These are phyloP conservation scores for Gonioctena quinquepunctata DNA, from an alignment of 1,140 invertebrate species.

Conservation along the genomic window DNA sequence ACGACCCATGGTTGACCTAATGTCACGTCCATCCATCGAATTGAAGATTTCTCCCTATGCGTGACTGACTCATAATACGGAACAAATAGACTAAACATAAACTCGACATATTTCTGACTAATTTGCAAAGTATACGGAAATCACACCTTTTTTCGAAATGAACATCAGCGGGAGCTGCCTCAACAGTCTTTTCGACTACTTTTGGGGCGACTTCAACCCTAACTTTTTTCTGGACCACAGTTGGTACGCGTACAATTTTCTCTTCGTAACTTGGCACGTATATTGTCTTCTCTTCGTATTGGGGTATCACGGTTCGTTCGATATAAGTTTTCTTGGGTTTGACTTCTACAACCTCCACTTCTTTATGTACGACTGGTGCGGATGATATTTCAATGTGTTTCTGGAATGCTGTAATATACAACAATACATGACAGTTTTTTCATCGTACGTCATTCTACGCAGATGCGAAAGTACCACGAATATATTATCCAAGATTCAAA, in stretches of 20 bases:
- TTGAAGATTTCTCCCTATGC: too few species aligned
- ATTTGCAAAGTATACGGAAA: too few species aligned
- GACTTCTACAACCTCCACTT: slow-evolving; percentile 21
- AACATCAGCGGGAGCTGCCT: slow-evolving; percentile 17
- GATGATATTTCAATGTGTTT: slow-evolving; percentile 1
- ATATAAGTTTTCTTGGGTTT: slow-evolving; percentile 41
- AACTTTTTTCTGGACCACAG: slow-evolving; percentile 34
- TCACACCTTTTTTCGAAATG: slow-evolving; percentile 6
- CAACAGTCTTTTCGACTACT: slow-evolving; percentile 40
- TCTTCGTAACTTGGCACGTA: slow-evolving; percentile 46
- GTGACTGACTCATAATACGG: too few species aligned
- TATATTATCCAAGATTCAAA: too few species aligned
- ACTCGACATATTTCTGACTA: too few species aligned
- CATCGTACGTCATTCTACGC: too few species aligned
- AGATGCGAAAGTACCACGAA: too few species aligned
- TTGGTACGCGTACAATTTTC: slow-evolving; percentile 41
- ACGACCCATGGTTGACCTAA: too few species aligned
- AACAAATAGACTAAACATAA: too few species aligned
- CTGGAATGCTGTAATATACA: background rate
- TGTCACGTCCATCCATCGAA: too few species aligned
- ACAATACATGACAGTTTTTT: too few species aligned
- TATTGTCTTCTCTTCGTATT: slow-evolving; percentile 50
- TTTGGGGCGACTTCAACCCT: slow-evolving; percentile 36
- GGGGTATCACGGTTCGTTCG: slow-evolving; percentile 47
- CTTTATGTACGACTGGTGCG: slow-evolving; percentile 22